phyloP scores from a whole-genome alignment of 2,797 vertebrate species.

The Poeciliopsis gracilis region DNA sequence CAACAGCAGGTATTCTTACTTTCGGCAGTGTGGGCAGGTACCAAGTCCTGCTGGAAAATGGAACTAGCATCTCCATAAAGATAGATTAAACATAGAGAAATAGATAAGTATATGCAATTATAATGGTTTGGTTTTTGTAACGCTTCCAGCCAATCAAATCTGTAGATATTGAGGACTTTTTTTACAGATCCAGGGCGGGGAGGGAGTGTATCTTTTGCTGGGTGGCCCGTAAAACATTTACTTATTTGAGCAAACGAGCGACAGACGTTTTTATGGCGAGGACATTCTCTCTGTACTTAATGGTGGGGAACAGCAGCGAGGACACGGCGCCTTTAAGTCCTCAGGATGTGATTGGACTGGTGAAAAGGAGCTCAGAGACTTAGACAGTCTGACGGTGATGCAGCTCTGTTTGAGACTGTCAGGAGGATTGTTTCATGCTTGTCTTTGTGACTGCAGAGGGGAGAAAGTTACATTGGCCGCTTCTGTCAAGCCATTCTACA shows the following conservation, averaged over 20 bases:
- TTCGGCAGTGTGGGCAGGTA: not conserved
- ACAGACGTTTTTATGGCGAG: not conserved
- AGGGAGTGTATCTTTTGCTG: not conserved
- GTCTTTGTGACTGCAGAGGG: slow-evolving; percentile 38
- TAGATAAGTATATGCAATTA: not conserved
- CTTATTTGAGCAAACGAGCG: slow-evolving; percentile 14
- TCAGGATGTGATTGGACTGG: slow-evolving; percentile 36
- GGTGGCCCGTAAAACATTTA: slow-evolving; percentile 5
- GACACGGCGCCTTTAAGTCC: slow-evolving; percentile 24
- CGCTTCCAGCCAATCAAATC: not conserved
- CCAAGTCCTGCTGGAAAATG: not conserved
- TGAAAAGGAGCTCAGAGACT: slow-evolving; percentile 43
- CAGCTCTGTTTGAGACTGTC: slow-evolving; percentile 46
- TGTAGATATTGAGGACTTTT: not conserved
- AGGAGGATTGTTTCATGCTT: slow-evolving; percentile 53
- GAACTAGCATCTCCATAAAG: not conserved
- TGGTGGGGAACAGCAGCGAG: slow-evolving; percentile 3
- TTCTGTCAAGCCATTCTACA: slow-evolving; percentile 40
- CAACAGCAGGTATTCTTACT: not conserved
- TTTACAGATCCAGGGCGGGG: not conserved
- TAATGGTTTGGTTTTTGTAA: not conserved
- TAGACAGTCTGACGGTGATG: slow-evolving; percentile 30
- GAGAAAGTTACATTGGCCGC: slow-evolving; percentile 43
- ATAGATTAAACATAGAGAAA: too few relatives aligned
- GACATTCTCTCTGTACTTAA: slow-evolving; percentile 9